phyloP scores from a whole-genome alignment of 2,797 vertebrate genomes.

The Hozukius guyotensis region DNA sequence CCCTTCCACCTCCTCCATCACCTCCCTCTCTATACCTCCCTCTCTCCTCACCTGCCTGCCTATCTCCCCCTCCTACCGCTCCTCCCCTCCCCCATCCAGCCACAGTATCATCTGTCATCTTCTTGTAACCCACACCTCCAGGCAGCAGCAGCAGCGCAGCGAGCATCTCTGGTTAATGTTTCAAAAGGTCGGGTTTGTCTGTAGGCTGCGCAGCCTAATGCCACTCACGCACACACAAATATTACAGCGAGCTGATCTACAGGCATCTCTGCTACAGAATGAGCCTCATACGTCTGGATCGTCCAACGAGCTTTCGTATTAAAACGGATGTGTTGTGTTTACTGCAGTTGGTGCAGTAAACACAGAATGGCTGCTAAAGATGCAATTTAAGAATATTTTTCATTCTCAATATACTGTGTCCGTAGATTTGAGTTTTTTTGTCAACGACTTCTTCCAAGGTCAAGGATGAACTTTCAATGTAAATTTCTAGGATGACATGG shows the following conservation, averaged over 20 bases:
- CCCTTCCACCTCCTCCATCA: slow-evolving; percentile 67
- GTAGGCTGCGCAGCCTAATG: neutral
- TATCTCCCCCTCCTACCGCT: neutral
- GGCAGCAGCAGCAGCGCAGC: slow-evolving; percentile 73
- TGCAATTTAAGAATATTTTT: neutral
- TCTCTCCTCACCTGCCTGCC: slow-evolving; percentile 47
- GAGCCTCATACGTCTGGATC: neutral
- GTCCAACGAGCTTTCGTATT: neutral
- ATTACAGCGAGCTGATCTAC: neutral
- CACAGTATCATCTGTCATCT: slow-evolving; percentile 73
- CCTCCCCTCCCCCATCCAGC: slow-evolving; percentile 43
- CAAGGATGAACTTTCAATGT: too few relatives aligned
- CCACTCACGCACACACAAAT: neutral
- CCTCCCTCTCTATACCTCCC: slow-evolving; percentile 43
- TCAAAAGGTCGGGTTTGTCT: slow-evolving; percentile 63
- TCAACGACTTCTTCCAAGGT: too few relatives aligned
- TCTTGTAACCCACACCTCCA: slow-evolving; percentile 74
- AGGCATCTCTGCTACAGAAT: neutral
- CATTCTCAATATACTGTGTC: neutral
- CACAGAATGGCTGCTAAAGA: neutral
- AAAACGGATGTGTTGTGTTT: neutral
- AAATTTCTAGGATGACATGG: too few relatives aligned
- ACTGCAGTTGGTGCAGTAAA: neutral
- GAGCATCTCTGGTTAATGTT: slow-evolving; percentile 69
- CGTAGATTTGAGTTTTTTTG: neutral